Percentiles rank a stretch among this genome's conserved stretches.
Evolutionary conservation across 2,797 vertebrate genomes (phyloP).

Genomic region (Amphiprion clarkii): DNA sequence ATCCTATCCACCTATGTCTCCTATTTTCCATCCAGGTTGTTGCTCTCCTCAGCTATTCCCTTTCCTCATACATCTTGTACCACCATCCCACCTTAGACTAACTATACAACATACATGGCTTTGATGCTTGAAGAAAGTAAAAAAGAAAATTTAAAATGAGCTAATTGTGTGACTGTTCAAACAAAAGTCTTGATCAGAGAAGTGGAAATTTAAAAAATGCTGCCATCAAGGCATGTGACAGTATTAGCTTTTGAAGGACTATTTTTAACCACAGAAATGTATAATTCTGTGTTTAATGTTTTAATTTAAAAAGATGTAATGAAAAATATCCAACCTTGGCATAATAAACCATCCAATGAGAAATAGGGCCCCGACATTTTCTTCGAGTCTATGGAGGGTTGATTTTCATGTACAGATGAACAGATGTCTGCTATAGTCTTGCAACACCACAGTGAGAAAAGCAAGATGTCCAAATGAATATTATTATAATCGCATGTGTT

Average conservation of each 20-base stretch:
- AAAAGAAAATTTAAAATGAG: not conserved
- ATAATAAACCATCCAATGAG: not conserved
- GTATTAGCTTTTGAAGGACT: slow-evolving; percentile 2
- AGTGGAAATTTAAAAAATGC: slow-evolving; percentile 5
- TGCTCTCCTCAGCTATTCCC: too few relatives aligned
- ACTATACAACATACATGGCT: not conserved
- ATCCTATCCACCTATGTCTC: not conserved
- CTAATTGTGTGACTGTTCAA: not conserved
- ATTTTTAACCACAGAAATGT: slow-evolving; percentile 1
- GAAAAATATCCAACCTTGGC: not conserved
- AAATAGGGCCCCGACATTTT: not conserved
- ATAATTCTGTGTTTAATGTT: not conserved
- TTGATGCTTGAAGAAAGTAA: not conserved
- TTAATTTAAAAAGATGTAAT: slow-evolving; percentile 8
- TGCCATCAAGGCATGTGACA: not conserved
- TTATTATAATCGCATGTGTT: not conserved
- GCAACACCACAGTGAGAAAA: not conserved
- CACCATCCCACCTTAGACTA: too few relatives aligned
- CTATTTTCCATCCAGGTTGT: not conserved
- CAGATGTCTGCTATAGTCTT: not conserved
- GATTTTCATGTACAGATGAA: not conserved
- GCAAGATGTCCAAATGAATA: not conserved
- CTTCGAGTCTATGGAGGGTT: not conserved
- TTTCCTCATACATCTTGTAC: not conserved
- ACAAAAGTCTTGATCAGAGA: not conserved